Evolutionary conservation across 1,140 invertebrate species (phyloP), one percentile per base, ranked within the genome.

Genomic region (Oscheius sp.): DNA sequence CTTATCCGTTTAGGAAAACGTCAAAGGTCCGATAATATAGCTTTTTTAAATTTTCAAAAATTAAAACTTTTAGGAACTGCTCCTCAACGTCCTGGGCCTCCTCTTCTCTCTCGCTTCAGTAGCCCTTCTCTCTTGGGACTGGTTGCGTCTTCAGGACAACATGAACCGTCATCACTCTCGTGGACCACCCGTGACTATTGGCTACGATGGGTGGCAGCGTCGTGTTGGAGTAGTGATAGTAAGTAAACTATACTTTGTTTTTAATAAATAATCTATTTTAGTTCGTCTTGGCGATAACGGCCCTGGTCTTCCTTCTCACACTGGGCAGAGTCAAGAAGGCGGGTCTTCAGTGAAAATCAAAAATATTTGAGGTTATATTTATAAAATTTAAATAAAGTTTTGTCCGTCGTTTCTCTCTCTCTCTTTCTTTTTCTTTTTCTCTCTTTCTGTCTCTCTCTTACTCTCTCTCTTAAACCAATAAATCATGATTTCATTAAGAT

Each of bases 291-390:
- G 7, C 23, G 7, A 4, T 23, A 26, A 55, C 49, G 49, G 49
- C 7, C 7, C 7, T 55, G 7, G 4, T 55, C 23, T 55, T 55
- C 49, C 23, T 55, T 15, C 4, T 26, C 7, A 55, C 49, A 20
- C 23, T 55, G 49, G 49, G 49, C 49, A 55, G 49, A 55, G 49
- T 55, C 49, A 55, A 55, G 23, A 7, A 23, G 23, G 49, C 49
- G 7, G 49, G 49, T 4, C 23, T 55, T 23, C 15, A 15, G 7
- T 55, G 23, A 23, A 55, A 4, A 55, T 10, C n/a, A 42, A 42
- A 10, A 55, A 15, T 55, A 55, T n/a, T n/a, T n/a, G n/a, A n/a
- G n/a, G n/a, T n/a, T n/a, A n/a, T n/a, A n/a, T n/a, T n/a, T n/a
- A n/a, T n/a, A n/a, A n/a, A n/a, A n/a, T n/a, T n/a, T n/a, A n/a